A percentile compares a stretch with the other conserved stretches of the same genome.
phyloP scores from a whole-genome alignment of 2,797 vertebrate species.

The Coregonus suidteri region DNA sequence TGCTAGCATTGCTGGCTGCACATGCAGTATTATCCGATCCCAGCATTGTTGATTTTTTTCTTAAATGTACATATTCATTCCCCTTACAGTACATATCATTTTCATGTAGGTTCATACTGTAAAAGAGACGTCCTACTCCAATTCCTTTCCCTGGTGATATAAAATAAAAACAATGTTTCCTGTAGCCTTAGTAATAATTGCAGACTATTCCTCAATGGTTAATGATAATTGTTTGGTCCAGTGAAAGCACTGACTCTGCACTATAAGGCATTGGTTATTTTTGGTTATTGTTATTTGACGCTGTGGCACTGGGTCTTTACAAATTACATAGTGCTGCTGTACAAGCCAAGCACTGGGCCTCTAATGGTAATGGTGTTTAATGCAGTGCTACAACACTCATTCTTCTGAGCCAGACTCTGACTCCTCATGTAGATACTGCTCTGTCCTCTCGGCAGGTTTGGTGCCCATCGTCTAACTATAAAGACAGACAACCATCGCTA shows the following conservation, averaged over 20 bases:
- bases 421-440: not conserved
- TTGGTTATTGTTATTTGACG: not conserved
- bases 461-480: not conserved
- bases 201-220: not conserved
- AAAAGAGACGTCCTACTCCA: too few relatives aligned
- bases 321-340: not conserved
- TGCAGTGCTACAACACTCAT: not conserved
- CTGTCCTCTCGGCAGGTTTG: not conserved
- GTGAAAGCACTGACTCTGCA: not conserved
- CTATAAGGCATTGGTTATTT: not conserved
- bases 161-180: not conserved
- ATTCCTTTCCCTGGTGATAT: too few relatives aligned
- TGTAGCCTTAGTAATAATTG: not conserved
- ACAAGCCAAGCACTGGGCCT: not conserved
- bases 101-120: too few relatives aligned
- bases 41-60: not conserved
- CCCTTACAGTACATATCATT: not conserved
- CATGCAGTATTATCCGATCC: not conserved
- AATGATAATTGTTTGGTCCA: not conserved
- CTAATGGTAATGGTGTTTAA: not conserved
- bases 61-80: not conserved
- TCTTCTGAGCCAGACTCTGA: not conserved
- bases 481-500: not conserved
- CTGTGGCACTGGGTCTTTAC: not conserved
- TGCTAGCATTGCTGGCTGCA: not conserved